These are phyloP conservation scores for Lasioglossum albipes DNA, from an alignment of 1,140 invertebrate species.

Conservation along the genomic window DNA sequence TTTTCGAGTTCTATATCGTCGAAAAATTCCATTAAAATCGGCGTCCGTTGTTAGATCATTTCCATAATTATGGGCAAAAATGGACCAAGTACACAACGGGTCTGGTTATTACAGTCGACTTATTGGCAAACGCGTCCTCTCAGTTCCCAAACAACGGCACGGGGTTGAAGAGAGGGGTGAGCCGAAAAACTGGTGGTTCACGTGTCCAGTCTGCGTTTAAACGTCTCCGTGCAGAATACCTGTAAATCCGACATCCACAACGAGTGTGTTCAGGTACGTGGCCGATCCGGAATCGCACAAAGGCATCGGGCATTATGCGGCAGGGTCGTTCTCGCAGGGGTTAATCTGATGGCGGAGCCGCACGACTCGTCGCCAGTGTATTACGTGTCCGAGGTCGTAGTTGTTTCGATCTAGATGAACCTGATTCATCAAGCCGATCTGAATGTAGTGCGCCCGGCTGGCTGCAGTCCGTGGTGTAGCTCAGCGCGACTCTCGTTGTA, in stretches of 20 bases:
- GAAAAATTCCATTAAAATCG: too few species aligned
- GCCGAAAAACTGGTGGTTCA: too few species aligned
- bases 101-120: too few species aligned
- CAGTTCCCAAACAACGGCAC: too few species aligned
- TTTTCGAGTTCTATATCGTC: too few species aligned
- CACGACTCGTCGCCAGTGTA: slow-evolving; percentile 57
- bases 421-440: slow-evolving; percentile 77
- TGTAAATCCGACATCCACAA: not conserved
- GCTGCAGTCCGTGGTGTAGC: slow-evolving; percentile 57
- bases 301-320: slow-evolving; percentile 6
- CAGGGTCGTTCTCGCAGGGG: slow-evolving; percentile 41
- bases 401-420: slow-evolving; percentile 77
- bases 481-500: slow-evolving; percentile 74
- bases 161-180: too few species aligned
- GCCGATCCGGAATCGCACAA: not conserved
- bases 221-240: too few species aligned
- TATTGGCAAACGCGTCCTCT: too few species aligned
- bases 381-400: slow-evolving; percentile 58
- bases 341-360: slow-evolving; percentile 9
- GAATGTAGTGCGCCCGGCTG: slow-evolving; percentile 56
- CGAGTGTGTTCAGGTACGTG: not conserved
- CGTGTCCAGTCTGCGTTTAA: too few species aligned
- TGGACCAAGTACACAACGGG: too few species aligned
- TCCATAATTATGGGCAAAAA: too few species aligned
- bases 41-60: too few species aligned